A percentile compares a stretch with the other conserved stretches of the same genome.
Evolutionary conservation across 2,113 vertebrate species (phyloP).

Genomic region (Machaerirhynchus nigripectus): DNA sequence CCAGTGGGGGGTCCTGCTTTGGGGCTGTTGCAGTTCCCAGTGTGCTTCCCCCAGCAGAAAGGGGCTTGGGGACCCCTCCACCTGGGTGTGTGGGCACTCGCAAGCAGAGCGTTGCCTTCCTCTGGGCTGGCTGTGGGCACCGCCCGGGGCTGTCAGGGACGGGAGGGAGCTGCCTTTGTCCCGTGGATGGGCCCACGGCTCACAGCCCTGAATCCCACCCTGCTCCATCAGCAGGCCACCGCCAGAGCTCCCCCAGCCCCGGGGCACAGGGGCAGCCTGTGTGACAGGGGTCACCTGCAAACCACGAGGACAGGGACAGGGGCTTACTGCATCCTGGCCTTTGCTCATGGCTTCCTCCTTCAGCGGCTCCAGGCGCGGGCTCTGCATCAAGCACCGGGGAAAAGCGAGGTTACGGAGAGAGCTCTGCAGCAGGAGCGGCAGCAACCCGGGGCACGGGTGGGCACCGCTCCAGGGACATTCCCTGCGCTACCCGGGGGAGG

Average conservation of each 20-base stretch:
- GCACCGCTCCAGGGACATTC: fast-evolving
- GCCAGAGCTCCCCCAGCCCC: neutral
- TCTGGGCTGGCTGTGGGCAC: neutral
- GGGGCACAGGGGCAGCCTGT: neutral
- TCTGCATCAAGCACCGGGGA: constrained; percentile 51
- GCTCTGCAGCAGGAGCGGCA: neutral
- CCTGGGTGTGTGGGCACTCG: neutral
- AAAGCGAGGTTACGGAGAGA: neutral
- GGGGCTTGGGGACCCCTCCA: neutral
- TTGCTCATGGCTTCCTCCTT: constrained; percentile 79
- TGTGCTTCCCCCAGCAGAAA: neutral
- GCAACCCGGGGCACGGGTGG: fast-evolving
- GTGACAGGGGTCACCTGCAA: neutral
- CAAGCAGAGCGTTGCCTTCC: fast-evolving
- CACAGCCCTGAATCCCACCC: neutral
- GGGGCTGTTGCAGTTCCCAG: neutral
- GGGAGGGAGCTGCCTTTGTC: neutral
- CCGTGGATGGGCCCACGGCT: neutral
- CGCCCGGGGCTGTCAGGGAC: neutral
- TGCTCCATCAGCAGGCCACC: fast-evolving
- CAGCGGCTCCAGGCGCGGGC: constrained; percentile 86
- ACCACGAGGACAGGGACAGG: neutral
- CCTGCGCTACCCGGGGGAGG: neutral
- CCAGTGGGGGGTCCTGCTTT: fast-evolving
- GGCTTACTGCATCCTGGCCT: constrained; percentile 83